These are phyloP conservation scores for Euura lappo DNA, from an alignment of 1,140 invertebrate genomes.

Conservation along the genomic window DNA sequence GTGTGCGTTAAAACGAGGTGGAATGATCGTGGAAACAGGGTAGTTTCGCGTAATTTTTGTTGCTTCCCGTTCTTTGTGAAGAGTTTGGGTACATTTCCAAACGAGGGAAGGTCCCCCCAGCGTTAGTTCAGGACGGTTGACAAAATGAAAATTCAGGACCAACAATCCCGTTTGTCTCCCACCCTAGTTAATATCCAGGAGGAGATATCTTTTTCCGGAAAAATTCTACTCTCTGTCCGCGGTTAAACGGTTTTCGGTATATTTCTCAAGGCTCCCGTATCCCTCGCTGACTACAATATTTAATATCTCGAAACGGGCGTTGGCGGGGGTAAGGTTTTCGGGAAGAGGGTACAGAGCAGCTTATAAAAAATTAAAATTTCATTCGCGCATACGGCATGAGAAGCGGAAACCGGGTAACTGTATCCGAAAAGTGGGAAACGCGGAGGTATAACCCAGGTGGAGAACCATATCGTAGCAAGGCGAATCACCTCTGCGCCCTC, in stretches of 20 bases:
- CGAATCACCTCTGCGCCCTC: constrained; percentile 37
- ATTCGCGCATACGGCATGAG: constrained; percentile 40
- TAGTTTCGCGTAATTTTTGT: no score
- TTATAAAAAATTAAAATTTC: constrained; percentile 61
- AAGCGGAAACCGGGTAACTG: constrained; percentile 18
- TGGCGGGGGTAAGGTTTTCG: constrained; percentile 3
- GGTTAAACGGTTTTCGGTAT: background rate
- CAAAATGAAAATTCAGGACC: no score
- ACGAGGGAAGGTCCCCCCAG: no score
- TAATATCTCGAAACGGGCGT: constrained; percentile 43
- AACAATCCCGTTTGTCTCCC: background rate
- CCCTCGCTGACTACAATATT: constrained; percentile 36
- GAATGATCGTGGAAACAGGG: no score
- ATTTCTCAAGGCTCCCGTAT: constrained; percentile 13
- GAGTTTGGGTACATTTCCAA: no score
- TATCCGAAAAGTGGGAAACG: constrained; percentile 24
- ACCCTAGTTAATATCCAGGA: background rate
- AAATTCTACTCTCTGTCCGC: background rate
- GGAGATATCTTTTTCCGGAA: background rate
- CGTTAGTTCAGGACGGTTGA: no score
- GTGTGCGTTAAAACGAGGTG: no score
- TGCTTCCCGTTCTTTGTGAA: no score
- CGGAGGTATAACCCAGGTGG: constrained; percentile 18
- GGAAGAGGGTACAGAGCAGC: constrained; percentile 24
- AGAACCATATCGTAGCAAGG: constrained; percentile 34